These are phyloP conservation scores for Temnopleurus reevesii DNA, from an alignment of 53 echinoderm and acorn worm species.

Conservation along the genomic window DNA sequence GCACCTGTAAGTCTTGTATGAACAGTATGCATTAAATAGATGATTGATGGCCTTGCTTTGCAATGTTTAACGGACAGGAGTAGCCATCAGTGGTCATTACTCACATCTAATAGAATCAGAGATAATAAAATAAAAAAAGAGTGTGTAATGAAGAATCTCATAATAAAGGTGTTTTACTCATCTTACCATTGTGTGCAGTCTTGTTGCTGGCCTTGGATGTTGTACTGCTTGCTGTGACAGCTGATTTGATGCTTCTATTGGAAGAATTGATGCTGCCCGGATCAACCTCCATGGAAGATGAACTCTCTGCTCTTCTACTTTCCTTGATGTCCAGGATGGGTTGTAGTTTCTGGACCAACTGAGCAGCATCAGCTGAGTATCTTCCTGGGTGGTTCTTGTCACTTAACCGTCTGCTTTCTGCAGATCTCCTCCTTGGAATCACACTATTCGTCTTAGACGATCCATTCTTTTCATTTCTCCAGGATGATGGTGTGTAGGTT, in stretches of 20 bases:
- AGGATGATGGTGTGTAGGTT: conserved; percentile 68
- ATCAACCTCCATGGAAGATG: conserved; percentile 74
- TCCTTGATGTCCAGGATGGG: conserved; percentile 64
- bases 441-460: conserved; percentile 64
- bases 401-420: conserved; percentile 54
- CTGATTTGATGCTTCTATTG: conserved; percentile 82
- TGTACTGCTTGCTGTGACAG: conserved; percentile 64
- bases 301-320: conserved; percentile 58
- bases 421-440: conserved; percentile 64
- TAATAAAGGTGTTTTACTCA: too few relatives aligned
- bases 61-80: too few relatives aligned
- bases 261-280: conserved; percentile 78
- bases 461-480: conserved; percentile 64
- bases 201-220: conserved; percentile 40
- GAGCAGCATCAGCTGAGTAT: conserved; percentile 64
- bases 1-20: too few relatives aligned
- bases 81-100: too few relatives aligned
- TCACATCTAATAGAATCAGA: too few relatives aligned
- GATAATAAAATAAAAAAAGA: too few relatives aligned
- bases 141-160: too few relatives aligned
- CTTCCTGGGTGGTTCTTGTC: conserved; percentile 89
- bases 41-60: too few relatives aligned
- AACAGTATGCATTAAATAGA: too few relatives aligned
- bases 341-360: conserved; percentile 62
- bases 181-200: conserved; percentile 54